These are phyloP conservation scores for Gari tellinella DNA, from an alignment of 2,888 invertebrate species.

Conservation along the genomic window DNA sequence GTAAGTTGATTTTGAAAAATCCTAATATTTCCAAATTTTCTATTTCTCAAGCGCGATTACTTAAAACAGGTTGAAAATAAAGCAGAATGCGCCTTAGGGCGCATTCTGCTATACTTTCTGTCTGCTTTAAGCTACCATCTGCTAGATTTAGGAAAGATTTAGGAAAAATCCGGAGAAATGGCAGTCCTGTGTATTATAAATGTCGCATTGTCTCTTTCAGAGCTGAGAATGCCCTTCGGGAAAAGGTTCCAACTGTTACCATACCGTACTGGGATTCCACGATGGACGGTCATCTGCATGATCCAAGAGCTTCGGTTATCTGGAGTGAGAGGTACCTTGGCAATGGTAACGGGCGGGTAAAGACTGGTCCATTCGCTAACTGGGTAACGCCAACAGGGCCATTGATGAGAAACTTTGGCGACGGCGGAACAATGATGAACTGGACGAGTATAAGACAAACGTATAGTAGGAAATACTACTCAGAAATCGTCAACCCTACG, in stretches of 20 bases:
- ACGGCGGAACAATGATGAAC: constrained; percentile 65
- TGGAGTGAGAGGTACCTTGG: constrained; percentile 63
- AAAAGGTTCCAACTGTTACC: constrained; percentile 62
- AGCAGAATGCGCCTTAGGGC: too few species aligned
- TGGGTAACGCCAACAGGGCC: constrained; percentile 67
- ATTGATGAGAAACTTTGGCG: constrained; percentile 64
- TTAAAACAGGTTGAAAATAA: too few species aligned
- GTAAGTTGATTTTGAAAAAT: too few species aligned
- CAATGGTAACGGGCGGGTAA: constrained; percentile 66
- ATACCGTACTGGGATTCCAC: constrained; percentile 72
- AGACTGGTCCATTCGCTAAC: constrained; percentile 64
- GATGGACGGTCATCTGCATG: constrained; percentile 58
- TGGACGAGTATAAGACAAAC: constrained; percentile 61
- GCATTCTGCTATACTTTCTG: too few species aligned
- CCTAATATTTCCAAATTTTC: too few species aligned
- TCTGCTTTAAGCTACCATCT: too few species aligned
- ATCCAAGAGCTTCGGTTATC: constrained; percentile 63
- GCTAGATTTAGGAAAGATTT: too few species aligned
- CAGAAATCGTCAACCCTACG: constrained; percentile 62
- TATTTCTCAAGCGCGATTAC: too few species aligned
- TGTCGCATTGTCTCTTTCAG: constrained; percentile 35
- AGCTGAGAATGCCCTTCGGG: constrained; percentile 67
- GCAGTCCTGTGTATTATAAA: too few species aligned
- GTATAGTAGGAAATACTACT: constrained; percentile 50
- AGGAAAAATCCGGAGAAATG: too few species aligned